Percentiles rank a stretch among this genome's conserved stretches.
These are phyloP conservation scores for Thymelicus lineola DNA, from an alignment of 2,888 invertebrate genomes.

Conservation along the genomic window DNA sequence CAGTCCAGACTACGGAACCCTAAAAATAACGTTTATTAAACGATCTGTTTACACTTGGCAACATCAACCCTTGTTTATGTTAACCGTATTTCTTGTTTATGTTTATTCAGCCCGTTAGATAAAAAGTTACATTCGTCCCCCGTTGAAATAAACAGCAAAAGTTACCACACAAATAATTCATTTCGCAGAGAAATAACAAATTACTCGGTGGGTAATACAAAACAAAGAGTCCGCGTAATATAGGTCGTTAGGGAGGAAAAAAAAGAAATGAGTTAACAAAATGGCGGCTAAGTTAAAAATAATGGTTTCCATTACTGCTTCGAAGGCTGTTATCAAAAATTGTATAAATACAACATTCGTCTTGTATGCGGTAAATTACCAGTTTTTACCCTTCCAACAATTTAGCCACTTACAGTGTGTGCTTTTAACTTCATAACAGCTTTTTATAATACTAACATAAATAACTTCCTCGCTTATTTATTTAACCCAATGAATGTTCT, in stretches of 20 bases:
- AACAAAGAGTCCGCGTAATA: slow-evolving; percentile 48
- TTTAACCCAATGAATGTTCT: too few species aligned
- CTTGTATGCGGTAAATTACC: slow-evolving; percentile 28
- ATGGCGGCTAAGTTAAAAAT: slow-evolving; percentile 52
- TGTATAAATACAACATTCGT: slow-evolving; percentile 34
- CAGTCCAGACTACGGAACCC: too few species aligned
- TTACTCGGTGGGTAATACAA: slow-evolving; percentile 47
- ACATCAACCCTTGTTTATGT: slow-evolving; percentile 3
- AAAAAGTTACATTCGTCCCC: slow-evolving; percentile 31
- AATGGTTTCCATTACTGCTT: slow-evolving; percentile 49
- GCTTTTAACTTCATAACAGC: neutral
- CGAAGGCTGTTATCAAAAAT: slow-evolving; percentile 39
- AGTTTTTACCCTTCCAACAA: slow-evolving; percentile 12
- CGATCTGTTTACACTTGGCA: neutral
- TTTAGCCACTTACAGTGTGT: slow-evolving; percentile 21
- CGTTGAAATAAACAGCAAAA: slow-evolving; percentile 38
- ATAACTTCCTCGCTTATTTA: too few species aligned
- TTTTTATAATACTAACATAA: neutral
- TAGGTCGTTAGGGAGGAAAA: slow-evolving; percentile 46
- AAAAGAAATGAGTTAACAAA: slow-evolving; percentile 51
- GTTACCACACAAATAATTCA: slow-evolving; percentile 46
- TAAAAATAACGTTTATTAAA: neutral
- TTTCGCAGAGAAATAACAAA: slow-evolving; percentile 48
- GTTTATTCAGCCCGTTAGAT: slow-evolving; percentile 27
- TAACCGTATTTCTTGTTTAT: slow-evolving; percentile 29